phyloP scores from a whole-genome alignment of 2,888 invertebrate genomes.

The Zhuqinia jingwanae region DNA sequence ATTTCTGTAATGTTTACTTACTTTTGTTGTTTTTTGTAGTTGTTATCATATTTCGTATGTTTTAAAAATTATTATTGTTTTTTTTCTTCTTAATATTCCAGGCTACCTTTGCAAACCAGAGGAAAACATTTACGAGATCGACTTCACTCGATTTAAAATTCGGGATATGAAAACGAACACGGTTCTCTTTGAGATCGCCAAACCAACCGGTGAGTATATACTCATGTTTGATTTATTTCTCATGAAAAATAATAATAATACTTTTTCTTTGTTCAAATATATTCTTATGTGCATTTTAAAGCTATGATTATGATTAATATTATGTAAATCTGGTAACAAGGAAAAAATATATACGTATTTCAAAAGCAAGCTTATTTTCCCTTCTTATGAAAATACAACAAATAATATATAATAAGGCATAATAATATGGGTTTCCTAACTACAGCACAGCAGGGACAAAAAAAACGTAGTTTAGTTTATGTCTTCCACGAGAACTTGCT shows the following conservation, averaged over 20 bases:
- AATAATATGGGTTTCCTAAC: neutral
- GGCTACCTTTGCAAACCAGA: constrained; percentile 96
- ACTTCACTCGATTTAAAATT: constrained; percentile 98
- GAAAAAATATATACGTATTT: too few species aligned
- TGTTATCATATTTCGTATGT: neutral
- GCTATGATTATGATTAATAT: too few species aligned
- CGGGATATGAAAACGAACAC: constrained; percentile 94
- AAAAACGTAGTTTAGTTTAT: too few species aligned
- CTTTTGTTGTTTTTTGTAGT: too few species aligned
- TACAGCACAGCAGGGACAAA: neutral
- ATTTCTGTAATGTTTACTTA: too few species aligned
- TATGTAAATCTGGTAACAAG: neutral
- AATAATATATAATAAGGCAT: too few species aligned
- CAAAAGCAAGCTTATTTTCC: too few species aligned
- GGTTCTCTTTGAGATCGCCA: constrained; percentile 97
- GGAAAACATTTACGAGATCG: constrained; percentile 98
- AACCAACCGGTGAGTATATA: constrained; percentile 84
- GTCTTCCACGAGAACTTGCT: too few species aligned
- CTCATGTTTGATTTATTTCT: neutral
- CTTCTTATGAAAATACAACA: too few species aligned
- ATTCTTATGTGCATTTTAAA: neutral
- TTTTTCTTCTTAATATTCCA: constrained; percentile 80
- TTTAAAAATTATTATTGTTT: constrained; percentile 31
- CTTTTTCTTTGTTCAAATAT: neutral
- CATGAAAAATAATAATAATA: too few species aligned